Evolutionary conservation across 2,113 vertebrate genomes (phyloP).

Genomic region (Conger conger): DNA sequence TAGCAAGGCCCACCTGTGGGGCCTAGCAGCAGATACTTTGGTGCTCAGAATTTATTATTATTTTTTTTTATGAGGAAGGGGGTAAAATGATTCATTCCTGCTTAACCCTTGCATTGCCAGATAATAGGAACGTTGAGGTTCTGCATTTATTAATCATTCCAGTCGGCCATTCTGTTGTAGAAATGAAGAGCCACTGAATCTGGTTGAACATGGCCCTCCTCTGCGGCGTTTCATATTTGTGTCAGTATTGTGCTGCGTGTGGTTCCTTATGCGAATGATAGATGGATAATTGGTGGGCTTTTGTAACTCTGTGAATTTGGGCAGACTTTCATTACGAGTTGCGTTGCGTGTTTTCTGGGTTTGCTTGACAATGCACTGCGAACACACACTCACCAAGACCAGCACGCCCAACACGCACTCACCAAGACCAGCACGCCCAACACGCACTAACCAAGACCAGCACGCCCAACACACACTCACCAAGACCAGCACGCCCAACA

Average conservation of each 20-base stretch:
- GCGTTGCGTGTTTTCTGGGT: too few relatives aligned
- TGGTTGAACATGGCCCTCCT: neutral
- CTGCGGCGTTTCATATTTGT: neutral
- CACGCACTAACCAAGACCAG: too few relatives aligned
- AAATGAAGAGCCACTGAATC: constrained; percentile 48
- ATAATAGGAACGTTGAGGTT: constrained; percentile 93
- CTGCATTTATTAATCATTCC: constrained; percentile 88
- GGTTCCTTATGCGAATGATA: neutral
- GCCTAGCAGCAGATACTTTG: constrained; percentile 53
- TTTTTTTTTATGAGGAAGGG: constrained; percentile 19
- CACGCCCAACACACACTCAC: too few relatives aligned
- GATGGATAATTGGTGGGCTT: neutral
- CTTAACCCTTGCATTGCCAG: constrained; percentile 65
- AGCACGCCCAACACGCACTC: too few relatives aligned
- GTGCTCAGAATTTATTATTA: constrained; percentile 48
- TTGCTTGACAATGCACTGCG: too few relatives aligned
- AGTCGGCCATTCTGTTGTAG: constrained; percentile 86
- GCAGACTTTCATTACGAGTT: too few relatives aligned
- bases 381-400: too few relatives aligned
- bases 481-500: too few relatives aligned
- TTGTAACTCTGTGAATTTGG: neutral
- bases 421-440: too few relatives aligned
- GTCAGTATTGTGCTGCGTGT: neutral
- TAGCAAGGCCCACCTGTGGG: constrained; percentile 51
- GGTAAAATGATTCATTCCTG: constrained; percentile 64